Evolutionary conservation across 2,113 vertebrate genomes (phyloP).

Genomic region (Pteropus alecto): DNA sequence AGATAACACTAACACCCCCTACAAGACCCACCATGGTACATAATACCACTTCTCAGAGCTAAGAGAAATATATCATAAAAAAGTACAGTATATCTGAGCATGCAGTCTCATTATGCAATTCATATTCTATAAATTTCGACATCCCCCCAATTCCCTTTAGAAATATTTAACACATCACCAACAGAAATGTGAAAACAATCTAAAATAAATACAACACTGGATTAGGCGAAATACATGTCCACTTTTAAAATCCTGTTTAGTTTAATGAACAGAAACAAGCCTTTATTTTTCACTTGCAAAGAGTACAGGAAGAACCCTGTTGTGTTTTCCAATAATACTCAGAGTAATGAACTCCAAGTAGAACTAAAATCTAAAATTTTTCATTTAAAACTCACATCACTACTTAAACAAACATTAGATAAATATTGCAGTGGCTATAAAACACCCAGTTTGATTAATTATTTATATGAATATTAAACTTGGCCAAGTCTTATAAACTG

Average conservation of each 20-base stretch:
- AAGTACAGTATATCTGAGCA: not conserved
- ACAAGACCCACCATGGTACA: not conserved
- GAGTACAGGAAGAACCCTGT: not conserved
- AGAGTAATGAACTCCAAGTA: not conserved
- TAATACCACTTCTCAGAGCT: not conserved
- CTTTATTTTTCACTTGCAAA: conserved; percentile 35
- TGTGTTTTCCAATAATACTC: not conserved
- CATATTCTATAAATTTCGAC: not conserved
- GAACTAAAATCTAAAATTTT: conserved; percentile 29
- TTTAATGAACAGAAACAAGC: not conserved
- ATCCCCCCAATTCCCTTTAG: not conserved
- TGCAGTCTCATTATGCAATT: not conserved
- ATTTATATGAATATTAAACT: conserved; percentile 68
- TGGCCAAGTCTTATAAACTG: conserved; percentile 53
- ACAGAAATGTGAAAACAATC: not conserved
- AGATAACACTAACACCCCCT: not conserved
- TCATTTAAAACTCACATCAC: conserved; percentile 38
- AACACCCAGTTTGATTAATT: conserved; percentile 44
- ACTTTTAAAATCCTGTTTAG: not conserved
- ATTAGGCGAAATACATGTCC: not conserved
- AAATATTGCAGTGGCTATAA: conserved; percentile 47
- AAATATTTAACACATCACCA: not conserved
- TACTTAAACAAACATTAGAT: conserved; percentile 64
- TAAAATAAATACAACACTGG: not conserved
- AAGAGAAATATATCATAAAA: not conserved